Evolutionary conservation across 1,140 invertebrate genomes (phyloP), one percentile per base, ranked within the genome.

Genomic region (Wasmannia auropunctata): DNA sequence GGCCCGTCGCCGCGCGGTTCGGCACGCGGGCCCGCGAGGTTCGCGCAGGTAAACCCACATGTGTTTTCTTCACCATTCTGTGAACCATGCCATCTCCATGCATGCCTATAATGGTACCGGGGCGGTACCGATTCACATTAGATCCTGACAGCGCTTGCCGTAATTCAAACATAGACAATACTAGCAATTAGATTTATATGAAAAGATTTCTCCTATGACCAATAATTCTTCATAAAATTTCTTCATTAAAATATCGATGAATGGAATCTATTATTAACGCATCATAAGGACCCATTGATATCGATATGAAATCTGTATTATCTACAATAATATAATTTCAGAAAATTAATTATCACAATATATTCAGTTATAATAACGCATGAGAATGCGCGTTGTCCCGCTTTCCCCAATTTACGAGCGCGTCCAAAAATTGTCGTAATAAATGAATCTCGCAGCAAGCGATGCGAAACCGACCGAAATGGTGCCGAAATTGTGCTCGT

Each of bases 1-100:
- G 79, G 34, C 54, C 81, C 60, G 81, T 37, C 22, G 19, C 25
- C 49, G 56, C n/a, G 56, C 56, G 22, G 31, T 34, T 60, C 54
- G 40, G 40, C 79, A 72, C 79, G 69, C 69, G 14, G 40, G 25
- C 6, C n/a, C 14, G 14, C 51, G 25, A n/a, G n/a, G 62, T 77
- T 40, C 25, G 51, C 28, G 22, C 46, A 40, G 46, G 49, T 80
- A 40, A 25, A 67, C 6, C 7, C 14, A n/a, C n/a, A 4, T 14
- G 46, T 80, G 19, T 69, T 67, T 80, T 65, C 62, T 37, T 80
- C 56, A 22, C 8, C 51, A 22, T 34, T 14, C 25, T 4, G 2
- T 14, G 16, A 43, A 10, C 40, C 40, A 3, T 37, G 34, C 34
- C 51, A n/a, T n/a, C 10, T 74, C 8, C 7, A n/a, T n/a, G n/a